Evolutionary conservation across 2,888 invertebrate genomes (phyloP), one percentile per base, ranked within the genome.

Genomic region (Tineola bisselliella): DNA sequence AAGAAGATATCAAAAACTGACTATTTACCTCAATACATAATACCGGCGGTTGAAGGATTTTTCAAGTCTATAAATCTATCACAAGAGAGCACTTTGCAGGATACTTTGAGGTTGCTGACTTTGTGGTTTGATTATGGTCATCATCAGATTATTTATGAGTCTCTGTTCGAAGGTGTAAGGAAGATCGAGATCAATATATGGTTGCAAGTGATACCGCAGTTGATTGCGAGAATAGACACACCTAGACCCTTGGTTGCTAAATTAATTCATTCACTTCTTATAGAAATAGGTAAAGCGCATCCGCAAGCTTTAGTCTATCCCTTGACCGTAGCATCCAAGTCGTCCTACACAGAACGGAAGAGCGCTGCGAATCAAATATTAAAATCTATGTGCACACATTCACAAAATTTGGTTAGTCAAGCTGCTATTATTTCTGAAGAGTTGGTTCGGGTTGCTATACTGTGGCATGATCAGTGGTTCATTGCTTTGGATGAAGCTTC

Each of bases 381-480:
- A 61, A 95, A 95, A 67, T 95, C 93, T 44, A 98, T 99, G 96
- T 93, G 95, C 66, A 98, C 98, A 65, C 96, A 98, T 79, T 97
- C 96, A 60, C 93, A 91, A 13, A 92, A 91, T 30, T 86, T 99
- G 57, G 99, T 99, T 0, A 94, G 94, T 68, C 99, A 99, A 77
- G 98, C 98, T 0, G 91, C 97, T 69, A 94, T 97, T 94, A 98
- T 97, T 63, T 93, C 97, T 54, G 98, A 99, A 70, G 99, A 99
- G 79, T 87, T 99, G 59, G 99, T 99, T 62, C 89, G 99, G 61
- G 98, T 99, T 0, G 99, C 99, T 1, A 99, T 99, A 66, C 84
- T 99, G 13, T 99, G 99, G 99, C 99, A 99, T 73, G 99, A 99
- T 77, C 92, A 98, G 70, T 99, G 99, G 99, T 97, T 99, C 74